A percentile compares a stretch with the other conserved stretches of the same genome.
phyloP scores from a whole-genome alignment of 2,113 vertebrate genomes.

The Athene cunicularia region DNA sequence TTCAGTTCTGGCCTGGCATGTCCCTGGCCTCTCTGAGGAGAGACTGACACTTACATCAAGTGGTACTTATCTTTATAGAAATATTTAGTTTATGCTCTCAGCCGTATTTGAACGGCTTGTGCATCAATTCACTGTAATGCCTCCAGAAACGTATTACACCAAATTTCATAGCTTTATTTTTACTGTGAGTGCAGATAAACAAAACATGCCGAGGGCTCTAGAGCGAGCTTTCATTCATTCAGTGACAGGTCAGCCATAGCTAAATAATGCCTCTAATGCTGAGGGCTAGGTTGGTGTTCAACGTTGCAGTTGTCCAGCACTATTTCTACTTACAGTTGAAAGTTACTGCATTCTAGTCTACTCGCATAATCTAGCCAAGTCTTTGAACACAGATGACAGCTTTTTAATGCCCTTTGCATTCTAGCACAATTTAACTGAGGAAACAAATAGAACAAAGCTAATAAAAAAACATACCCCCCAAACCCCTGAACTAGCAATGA shows the following conservation, averaged over 20 bases:
- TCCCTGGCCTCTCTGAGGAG: background rate
- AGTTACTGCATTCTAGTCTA: background rate
- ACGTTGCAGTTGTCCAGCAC: background rate
- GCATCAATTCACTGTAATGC: background rate
- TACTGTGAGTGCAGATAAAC: background rate
- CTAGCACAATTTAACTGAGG: background rate
- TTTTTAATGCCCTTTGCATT: conserved; percentile 9
- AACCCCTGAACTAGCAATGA: background rate
- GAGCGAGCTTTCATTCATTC: background rate
- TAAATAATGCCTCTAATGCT: background rate
- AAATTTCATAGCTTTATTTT: background rate
- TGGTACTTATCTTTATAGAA: background rate
- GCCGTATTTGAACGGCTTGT: background rate
- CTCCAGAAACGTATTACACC: background rate
- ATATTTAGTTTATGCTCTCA: background rate
- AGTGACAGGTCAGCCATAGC: background rate
- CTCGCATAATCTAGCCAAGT: background rate
- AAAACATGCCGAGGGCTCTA: background rate
- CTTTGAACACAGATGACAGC: background rate
- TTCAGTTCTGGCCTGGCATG: background rate
- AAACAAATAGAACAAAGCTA: background rate
- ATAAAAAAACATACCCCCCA: background rate
- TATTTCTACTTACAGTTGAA: background rate
- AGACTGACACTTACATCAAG: background rate
- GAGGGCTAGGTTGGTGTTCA: background rate